Evolutionary conservation across 2,113 vertebrate genomes (phyloP), one percentile per base, ranked within the genome.

Genomic region (Nycticebus coucang): DNA sequence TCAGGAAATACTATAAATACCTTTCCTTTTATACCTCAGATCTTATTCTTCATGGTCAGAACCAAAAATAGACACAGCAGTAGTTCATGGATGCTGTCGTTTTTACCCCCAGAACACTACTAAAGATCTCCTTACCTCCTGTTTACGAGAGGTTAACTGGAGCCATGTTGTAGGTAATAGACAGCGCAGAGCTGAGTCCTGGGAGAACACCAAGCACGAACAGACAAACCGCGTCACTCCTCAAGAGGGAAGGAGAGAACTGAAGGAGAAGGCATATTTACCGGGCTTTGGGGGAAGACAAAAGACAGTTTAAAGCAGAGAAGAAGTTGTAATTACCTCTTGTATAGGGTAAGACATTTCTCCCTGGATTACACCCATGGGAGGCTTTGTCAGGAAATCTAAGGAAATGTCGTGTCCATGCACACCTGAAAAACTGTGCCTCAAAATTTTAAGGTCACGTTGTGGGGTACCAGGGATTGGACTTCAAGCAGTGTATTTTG

Each of bases 1-100:
- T 72, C 97, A 97, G 97, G 96, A 98, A 98, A 98, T 95, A 95
- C 89, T 98, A 89, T 91, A 94, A 84, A 95, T 93, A 92, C 37
- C 95, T 82, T 84, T 90, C 95, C 81, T 89, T 97, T 89, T 77
- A 84, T 74, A 93, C 81, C 71, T 86, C 84, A 37, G 84, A 82
- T 87, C 87, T 87, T 85, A 85, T 84, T 96, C 97, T 95, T 93
- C 87, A 59, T 26, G 37, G 71, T 66, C 53, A 37, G 59, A n/a
- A 87, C 84, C 95, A 68, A 92, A 96, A 97, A 90, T 93, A 96
- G 60, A 30, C 50, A 33, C 37, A 11, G 35, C n/a, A 50, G 1
- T 26, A n/a, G 53, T 82, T 77, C 55, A 33, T n/a, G 80, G 4
- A 6, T 37, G 9, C 71, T n/a, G 57, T 57, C 87, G 35, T 64